A percentile compares a stretch with the other conserved stretches of the same genome.
These are phyloP conservation scores for Mya arenaria DNA, from an alignment of 1,140 invertebrate species.

Conservation along the genomic window DNA sequence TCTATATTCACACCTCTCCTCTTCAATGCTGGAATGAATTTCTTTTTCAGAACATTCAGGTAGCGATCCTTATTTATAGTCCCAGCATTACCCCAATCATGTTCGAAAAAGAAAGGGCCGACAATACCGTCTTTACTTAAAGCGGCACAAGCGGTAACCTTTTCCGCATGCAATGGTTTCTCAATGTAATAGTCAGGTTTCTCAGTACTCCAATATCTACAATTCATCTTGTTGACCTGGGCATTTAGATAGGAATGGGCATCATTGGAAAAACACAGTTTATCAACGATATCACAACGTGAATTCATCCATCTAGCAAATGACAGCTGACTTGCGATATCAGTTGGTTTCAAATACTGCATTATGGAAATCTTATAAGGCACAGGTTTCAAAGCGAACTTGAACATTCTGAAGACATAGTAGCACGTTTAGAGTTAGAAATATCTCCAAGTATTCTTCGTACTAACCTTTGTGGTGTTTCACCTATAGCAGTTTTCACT, in stretches of 20 bases:
- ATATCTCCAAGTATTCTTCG: too few species aligned
- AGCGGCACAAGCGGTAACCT: constrained; percentile 11
- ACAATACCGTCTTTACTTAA: constrained; percentile 1
- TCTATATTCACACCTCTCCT: constrained; percentile 5
- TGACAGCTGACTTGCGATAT: too few species aligned
- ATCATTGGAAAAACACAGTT: not conserved
- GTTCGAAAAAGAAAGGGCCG: not conserved
- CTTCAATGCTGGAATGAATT: not conserved
- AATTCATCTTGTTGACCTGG: constrained; percentile 13
- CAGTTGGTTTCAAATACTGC: too few species aligned
- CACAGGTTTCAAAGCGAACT: too few species aligned
- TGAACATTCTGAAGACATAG: too few species aligned
- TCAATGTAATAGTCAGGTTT: constrained; percentile 4
- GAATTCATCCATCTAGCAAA: too few species aligned
- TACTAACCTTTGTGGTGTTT: too few species aligned
- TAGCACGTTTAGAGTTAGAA: too few species aligned
- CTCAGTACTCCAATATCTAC: constrained; percentile 12
- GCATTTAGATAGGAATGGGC: constrained; percentile 1
- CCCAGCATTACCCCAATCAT: not conserved
- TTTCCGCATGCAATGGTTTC: constrained; percentile 11
- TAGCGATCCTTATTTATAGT: constrained; percentile 19
- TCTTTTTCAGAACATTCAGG: constrained; percentile 1
- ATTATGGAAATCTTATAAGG: too few species aligned
- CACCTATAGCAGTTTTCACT: too few species aligned
- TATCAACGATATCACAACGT: constrained; percentile 13